Conservation (phyloP, 2,113 vertebrate genomes). For the Macrotis lagotis region DNA sequence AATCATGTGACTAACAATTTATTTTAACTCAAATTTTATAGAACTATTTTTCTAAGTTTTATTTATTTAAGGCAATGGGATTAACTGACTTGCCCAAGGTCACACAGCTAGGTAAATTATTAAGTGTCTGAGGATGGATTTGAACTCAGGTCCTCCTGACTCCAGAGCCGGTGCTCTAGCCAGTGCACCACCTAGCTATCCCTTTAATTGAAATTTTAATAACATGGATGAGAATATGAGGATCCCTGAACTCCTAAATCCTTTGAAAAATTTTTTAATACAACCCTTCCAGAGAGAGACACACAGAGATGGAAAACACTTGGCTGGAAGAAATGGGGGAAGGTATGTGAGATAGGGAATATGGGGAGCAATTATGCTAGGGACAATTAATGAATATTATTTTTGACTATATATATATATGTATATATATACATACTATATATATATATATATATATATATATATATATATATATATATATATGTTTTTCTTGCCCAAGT, state of each 20-base stretch:
- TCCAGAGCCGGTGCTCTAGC: too few species aligned
- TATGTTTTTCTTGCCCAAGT: background rate
- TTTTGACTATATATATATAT: background rate
- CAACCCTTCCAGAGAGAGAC: background rate
- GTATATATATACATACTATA: background rate
- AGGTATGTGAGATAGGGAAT: background rate
- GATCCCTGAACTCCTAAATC: background rate
- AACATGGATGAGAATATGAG: background rate
- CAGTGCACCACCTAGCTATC: too few species aligned
- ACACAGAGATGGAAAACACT: accelerated
- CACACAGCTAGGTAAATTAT: too few species aligned
- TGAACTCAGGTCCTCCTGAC: too few species aligned
- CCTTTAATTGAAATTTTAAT: background rate
- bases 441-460: background rate
- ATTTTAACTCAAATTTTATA: background rate
- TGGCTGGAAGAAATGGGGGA: background rate
- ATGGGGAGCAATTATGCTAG: background rate
- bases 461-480: background rate
- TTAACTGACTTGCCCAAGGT: too few species aligned
- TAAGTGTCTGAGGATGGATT: too few species aligned
- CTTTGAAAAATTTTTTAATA: background rate
- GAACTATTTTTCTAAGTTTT: too few species aligned
- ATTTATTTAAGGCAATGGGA: too few species aligned
- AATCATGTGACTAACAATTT: constrained; percentile 14
- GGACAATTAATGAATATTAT: background rate